phyloP scores from a whole-genome alignment of 2,888 invertebrate species.

The Exephanes ischioxanthus region DNA sequence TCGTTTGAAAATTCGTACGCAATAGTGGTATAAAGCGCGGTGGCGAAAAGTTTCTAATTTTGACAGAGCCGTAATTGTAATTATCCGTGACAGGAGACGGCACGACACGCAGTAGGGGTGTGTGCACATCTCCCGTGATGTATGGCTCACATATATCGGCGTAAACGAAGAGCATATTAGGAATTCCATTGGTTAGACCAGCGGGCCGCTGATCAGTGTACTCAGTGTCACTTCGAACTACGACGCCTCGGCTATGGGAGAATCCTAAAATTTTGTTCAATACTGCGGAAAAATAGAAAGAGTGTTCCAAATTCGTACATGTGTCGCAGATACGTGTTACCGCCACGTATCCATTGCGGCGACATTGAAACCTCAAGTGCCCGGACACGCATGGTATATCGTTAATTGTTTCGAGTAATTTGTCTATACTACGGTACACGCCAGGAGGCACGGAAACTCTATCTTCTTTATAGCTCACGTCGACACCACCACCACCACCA shows the following conservation, averaged over 20 bases:
- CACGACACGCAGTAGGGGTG: not conserved
- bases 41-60: not conserved
- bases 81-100: not conserved
- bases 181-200: not conserved
- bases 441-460: not conserved
- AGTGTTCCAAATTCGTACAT: not conserved
- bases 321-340: not conserved
- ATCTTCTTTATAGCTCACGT: not conserved
- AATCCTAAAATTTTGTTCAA: not conserved
- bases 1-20: not conserved
- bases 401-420: slow-evolving; percentile 1
- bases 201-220: not conserved
- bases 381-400: not conserved
- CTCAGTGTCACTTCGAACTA: not conserved
- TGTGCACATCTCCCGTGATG: not conserved
- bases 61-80: not conserved
- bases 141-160: not conserved
- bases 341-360: not conserved
- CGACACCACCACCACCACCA: too few relatives aligned
- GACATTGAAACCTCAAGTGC: not conserved
- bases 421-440: not conserved
- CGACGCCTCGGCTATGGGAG: not conserved
- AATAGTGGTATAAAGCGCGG: not conserved
- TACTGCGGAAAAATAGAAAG: not conserved
- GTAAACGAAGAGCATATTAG: slow-evolving; percentile 19